Evolutionary conservation across 1,140 invertebrate genomes (phyloP), one percentile per base, ranked within the genome.

Genomic region (Papilio glaucus): DNA sequence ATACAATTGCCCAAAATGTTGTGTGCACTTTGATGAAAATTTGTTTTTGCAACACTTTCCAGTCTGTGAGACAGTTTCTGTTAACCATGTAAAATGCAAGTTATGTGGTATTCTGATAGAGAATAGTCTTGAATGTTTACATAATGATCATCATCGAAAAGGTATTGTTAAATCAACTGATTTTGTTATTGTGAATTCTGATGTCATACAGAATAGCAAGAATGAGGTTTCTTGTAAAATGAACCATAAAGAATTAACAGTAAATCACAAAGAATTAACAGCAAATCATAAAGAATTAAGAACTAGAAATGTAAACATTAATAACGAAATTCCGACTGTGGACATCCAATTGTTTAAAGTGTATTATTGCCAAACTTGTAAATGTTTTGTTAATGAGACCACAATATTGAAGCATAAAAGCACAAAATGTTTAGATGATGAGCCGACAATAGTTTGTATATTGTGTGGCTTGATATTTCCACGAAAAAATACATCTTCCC

Each of bases 381-480:
- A 88, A 75, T 83, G 78, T 74, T 84, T 81, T 75, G 65, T 90
- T 15, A 77, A 57, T 57, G 61, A 69, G 57, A 24, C 9, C 60
- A 21, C 21, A 15, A 80, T 69, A 10, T 62, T 77, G 21, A 57
- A 77, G 29, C 88, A 90, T 75, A 49, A 76, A 10, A 65, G 82
- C 73, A 63, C 29, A 26, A 73, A 26, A 29, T 89, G 87, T 70
- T 67, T 7, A 49, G 45, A 21, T 9, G 24, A 78, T 33, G 61
- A 82, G 21, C 18, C 29, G 24, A 84, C 76, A 75, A 61, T 57
- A 60, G 65, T 80, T 21, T 90, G 88, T 72, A 81, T 80, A 71
- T 70, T 70, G 45, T 90, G 88, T 81, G 88, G 88, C n/a, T 75
- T 90, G 49, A 63, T 81, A 21, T 77, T 87, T 68, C 81, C 83